These are phyloP conservation scores for Gadopsis bispinosus DNA, from an alignment of 2,797 vertebrate genomes.

Conservation along the genomic window DNA sequence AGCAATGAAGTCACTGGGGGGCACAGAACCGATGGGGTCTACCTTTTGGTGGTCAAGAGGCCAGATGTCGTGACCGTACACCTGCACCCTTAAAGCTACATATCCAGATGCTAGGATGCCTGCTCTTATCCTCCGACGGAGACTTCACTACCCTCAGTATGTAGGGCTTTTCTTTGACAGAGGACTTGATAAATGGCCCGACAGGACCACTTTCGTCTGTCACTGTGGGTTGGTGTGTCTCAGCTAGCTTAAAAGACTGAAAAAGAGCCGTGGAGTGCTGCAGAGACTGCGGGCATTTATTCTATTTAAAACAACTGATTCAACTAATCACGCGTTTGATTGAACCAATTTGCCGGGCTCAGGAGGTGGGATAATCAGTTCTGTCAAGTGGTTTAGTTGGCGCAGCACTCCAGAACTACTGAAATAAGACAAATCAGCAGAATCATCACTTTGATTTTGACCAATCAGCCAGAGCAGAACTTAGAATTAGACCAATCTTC, in stretches of 20 bases:
- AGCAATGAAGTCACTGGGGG: constrained; percentile 52
- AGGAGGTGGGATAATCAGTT: constrained; percentile 71
- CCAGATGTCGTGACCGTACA: constrained; percentile 27
- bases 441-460: constrained; percentile 74
- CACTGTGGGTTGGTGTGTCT: constrained; percentile 5
- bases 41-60: constrained; percentile 10
- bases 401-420: constrained; percentile 49
- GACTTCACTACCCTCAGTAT: constrained; percentile 5
- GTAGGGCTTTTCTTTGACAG: not conserved
- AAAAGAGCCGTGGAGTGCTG: constrained; percentile 29
- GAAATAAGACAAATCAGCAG: constrained; percentile 71
- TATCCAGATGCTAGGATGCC: constrained; percentile 1
- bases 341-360: constrained; percentile 71
- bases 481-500: constrained; percentile 65
- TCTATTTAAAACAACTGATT: constrained; percentile 74
- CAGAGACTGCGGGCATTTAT: constrained; percentile 55
- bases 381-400: constrained; percentile 62
- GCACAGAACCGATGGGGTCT: constrained; percentile 61
- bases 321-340: constrained; percentile 75
- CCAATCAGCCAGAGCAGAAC: constrained; percentile 68
- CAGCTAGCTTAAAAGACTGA: constrained; percentile 7
- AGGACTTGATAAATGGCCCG: constrained; percentile 42
- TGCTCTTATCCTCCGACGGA: not conserved
- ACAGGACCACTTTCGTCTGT: constrained; percentile 30
- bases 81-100: constrained; percentile 24